Percentiles rank a stretch among this genome's conserved stretches.
Conservation (phyloP, 1,140 invertebrate genomes). For the Euwallacea similis region DNA sequence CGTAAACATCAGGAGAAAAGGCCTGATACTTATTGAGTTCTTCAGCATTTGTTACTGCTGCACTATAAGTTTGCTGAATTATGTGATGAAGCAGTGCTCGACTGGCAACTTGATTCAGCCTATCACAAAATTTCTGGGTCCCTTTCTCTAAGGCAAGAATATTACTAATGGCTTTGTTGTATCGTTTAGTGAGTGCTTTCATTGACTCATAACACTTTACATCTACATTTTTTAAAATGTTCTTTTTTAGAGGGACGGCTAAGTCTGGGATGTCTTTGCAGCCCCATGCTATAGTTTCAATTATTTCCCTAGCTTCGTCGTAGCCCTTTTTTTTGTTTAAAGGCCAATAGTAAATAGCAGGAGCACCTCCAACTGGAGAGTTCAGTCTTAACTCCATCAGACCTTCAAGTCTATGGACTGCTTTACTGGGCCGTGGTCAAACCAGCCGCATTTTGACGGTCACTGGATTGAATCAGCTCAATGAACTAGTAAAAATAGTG, state of each 20-base stretch:
- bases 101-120: conserved; percentile 26
- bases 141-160: conserved; percentile 29
- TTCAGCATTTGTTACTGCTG: conserved; percentile 31
- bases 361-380: conserved; percentile 29
- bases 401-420: conserved; percentile 23
- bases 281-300: conserved; percentile 33
- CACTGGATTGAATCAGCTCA: conserved; percentile 8
- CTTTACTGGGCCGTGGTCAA: conserved; percentile 23
- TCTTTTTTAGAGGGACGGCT: conserved; percentile 30
- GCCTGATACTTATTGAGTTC: conserved; percentile 37
- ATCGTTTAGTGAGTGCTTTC: conserved; percentile 31
- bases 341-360: conserved; percentile 31
- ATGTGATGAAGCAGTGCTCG: conserved; percentile 26
- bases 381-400: conserved; percentile 35
- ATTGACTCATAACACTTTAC: conserved; percentile 28
- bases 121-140: conserved; percentile 34
- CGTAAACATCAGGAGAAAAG: conserved; percentile 36
- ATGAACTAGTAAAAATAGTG: background rate
- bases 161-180: conserved; percentile 33
- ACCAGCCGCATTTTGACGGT: conserved; percentile 20
- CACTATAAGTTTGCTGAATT: conserved; percentile 33
- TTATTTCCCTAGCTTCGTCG: conserved; percentile 30
- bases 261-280: conserved; percentile 35
- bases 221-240: conserved; percentile 32
- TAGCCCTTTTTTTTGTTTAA: conserved; percentile 35